Evolutionary conservation across 2,888 invertebrate genomes (phyloP).

Genomic region (Choristoneura rosaceana): DNA sequence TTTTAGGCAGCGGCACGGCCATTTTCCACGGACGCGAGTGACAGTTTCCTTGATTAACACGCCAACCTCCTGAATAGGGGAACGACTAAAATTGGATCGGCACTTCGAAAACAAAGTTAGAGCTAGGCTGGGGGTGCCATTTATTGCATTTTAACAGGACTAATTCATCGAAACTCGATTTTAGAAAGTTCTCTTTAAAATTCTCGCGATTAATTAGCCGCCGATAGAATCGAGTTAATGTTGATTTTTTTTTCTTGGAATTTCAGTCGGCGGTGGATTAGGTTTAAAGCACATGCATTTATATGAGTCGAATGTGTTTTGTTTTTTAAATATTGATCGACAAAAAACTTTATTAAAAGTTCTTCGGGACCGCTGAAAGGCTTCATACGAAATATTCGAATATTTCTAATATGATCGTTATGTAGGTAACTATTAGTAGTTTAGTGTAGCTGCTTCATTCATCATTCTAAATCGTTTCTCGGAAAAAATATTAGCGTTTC

Average conservation of each 20-base stretch:
- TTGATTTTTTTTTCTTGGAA: background rate
- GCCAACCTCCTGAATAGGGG: slow-evolving; percentile 56
- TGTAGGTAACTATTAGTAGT: background rate
- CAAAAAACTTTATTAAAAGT: no score
- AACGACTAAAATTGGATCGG: slow-evolving; percentile 70
- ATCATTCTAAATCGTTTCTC: no score
- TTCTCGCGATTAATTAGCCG: slow-evolving; percentile 51
- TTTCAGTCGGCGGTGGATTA: background rate
- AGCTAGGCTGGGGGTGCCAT: slow-evolving; percentile 65
- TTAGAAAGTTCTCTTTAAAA: slow-evolving; percentile 56
- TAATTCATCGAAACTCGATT: slow-evolving; percentile 76
- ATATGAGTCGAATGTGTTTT: no score
- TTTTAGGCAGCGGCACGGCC: slow-evolving; percentile 48
- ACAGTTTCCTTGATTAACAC: slow-evolving; percentile 58
- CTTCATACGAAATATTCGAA: no score
- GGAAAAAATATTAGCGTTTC: no score
- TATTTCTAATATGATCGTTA: background rate
- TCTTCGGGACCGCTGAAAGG: no score
- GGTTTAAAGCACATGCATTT: background rate
- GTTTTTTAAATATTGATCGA: no score
- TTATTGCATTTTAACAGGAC: slow-evolving; percentile 79
- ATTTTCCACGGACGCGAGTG: slow-evolving; percentile 53
- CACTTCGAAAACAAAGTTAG: slow-evolving; percentile 74
- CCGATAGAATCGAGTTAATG: background rate
- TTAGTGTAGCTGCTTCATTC: no score